Percentiles rank a stretch among this genome's conserved stretches.
Evolutionary conservation across 2,888 invertebrate genomes (phyloP).

Genomic region (Epinotia brunnichana): DNA sequence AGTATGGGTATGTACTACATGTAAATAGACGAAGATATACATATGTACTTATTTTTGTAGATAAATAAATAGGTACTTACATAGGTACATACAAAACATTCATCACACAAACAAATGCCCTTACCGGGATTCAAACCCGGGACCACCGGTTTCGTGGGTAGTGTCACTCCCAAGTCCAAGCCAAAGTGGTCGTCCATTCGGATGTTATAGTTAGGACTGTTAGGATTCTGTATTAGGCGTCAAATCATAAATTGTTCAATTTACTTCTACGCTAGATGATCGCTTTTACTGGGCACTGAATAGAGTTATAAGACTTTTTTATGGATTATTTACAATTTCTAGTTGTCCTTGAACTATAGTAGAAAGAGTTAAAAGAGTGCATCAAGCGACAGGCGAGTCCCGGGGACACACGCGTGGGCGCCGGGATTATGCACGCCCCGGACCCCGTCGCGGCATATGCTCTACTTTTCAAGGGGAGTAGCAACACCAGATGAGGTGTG

Average conservation of each 20-base stretch:
- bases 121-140: not conserved
- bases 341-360: not conserved
- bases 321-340: not conserved
- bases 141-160: not conserved
- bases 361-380: constrained; percentile 28
- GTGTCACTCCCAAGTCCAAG: not conserved
- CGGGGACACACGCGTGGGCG: constrained; percentile 75
- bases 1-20: too few species aligned
- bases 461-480: constrained; percentile 46
- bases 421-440: constrained; percentile 73
- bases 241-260: too few species aligned
- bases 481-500: too few species aligned
- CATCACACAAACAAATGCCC: too few species aligned
- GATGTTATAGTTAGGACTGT: too few species aligned
- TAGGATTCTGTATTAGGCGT: too few species aligned
- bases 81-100: too few species aligned
- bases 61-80: too few species aligned
- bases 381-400: constrained; percentile 54
- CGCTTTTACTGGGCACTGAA: not conserved
- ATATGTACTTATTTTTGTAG: too few species aligned
- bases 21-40: too few species aligned
- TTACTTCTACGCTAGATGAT: too few species aligned
- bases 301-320: not conserved
- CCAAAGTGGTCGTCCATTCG: too few species aligned
- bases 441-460: constrained; percentile 43